phyloP scores from a whole-genome alignment of 1,140 invertebrate species.

The Venturia canescens region DNA sequence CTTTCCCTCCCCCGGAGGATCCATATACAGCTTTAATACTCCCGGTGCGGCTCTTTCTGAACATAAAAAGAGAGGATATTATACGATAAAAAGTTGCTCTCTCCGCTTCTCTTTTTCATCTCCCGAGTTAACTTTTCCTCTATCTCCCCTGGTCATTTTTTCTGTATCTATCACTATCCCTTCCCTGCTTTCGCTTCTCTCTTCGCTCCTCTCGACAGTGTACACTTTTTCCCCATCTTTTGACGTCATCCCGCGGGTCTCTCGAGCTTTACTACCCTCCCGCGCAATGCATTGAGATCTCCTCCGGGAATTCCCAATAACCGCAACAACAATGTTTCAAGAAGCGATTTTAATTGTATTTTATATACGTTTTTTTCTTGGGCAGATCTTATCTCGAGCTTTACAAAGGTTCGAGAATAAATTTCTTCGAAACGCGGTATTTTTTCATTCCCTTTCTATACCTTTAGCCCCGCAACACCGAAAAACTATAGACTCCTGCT shows the following conservation, averaged over 20 bases:
- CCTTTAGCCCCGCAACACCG: no score
- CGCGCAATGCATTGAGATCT: background rate
- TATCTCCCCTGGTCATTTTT: conserved; percentile 6
- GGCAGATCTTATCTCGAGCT: background rate
- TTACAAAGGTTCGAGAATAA: no score
- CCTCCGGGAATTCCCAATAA: background rate
- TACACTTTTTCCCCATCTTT: background rate
- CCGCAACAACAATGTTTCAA: background rate
- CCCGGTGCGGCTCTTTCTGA: conserved; percentile 36
- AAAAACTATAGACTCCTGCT: no score
- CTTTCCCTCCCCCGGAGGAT: background rate
- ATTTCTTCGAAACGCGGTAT: no score
- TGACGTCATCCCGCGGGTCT: background rate
- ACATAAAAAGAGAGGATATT: conserved; percentile 39
- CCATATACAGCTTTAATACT: conserved; percentile 45
- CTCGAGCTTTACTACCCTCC: background rate
- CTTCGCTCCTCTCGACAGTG: background rate
- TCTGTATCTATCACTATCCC: background rate
- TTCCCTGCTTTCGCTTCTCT: conserved; percentile 16
- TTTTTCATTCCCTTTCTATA: no score
- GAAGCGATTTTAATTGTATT: background rate
- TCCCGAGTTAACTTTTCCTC: conserved; percentile 33
- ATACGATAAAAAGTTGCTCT: conserved; percentile 22
- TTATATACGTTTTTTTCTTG: background rate
- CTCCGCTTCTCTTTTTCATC: conserved; percentile 35